phyloP scores from a whole-genome alignment of 2,113 vertebrate species.

The Martes martes region DNA sequence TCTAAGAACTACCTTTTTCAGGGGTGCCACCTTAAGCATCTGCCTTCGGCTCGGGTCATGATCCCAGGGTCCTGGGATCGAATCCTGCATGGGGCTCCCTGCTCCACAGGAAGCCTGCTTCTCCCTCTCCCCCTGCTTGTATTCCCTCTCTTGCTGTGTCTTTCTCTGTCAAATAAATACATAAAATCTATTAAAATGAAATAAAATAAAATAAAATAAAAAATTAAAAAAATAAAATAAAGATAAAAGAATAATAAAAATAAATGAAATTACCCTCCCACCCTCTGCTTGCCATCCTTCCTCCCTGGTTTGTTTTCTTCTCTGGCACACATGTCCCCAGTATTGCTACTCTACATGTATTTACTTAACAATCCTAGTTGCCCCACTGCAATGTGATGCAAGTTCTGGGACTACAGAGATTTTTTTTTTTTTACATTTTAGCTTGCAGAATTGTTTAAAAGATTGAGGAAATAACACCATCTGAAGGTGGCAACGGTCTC shows the following conservation, averaged over 20 bases:
- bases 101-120: too few species aligned
- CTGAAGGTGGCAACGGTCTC: not conserved
- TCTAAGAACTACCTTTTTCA: not conserved
- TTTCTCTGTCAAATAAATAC: too few species aligned
- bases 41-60: too few species aligned
- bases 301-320: not conserved
- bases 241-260: not conserved
- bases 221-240: not conserved
- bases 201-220: not conserved
- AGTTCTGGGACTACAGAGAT: not conserved
- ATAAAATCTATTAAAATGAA: not conserved
- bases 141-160: too few species aligned
- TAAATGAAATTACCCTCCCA: not conserved
- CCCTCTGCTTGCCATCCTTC: not conserved
- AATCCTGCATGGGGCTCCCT: too few species aligned
- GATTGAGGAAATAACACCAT: not conserved
- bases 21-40: too few species aligned
- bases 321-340: too few species aligned
- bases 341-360: not conserved
- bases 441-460: not conserved
- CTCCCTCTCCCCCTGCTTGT: too few species aligned
- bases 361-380: not conserved
- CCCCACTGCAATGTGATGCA: not conserved
- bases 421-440: not conserved
- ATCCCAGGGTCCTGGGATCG: too few species aligned